Percentiles rank a stretch among this genome's conserved stretches.
These are phyloP conservation scores for Chrysoperla carnea DNA, from an alignment of 1,140 invertebrate species.

Conservation along the genomic window DNA sequence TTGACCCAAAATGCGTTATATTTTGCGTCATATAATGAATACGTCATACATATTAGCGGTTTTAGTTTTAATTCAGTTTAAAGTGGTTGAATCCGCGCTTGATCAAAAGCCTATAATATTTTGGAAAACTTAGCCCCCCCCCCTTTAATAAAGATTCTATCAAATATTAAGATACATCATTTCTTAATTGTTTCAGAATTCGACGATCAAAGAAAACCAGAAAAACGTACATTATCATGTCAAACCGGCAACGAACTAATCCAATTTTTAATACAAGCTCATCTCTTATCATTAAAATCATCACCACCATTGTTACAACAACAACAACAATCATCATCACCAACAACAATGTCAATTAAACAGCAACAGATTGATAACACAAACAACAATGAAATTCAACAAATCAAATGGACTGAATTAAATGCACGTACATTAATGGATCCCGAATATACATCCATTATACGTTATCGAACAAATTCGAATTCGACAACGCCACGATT, in stretches of 20 bases:
- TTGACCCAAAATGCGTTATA: no score
- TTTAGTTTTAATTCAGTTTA: no score
- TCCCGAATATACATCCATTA: not conserved
- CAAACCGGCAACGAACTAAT: conserved; percentile 25
- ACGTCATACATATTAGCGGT: no score
- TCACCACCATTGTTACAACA: no score
- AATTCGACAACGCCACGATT: conserved; percentile 4
- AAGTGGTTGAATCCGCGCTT: no score
- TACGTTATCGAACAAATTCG: conserved; percentile 2
- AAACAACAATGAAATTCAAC: not conserved
- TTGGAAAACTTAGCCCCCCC: no score
- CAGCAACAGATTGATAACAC: not conserved
- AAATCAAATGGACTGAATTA: not conserved
- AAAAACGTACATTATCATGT: conserved; percentile 23
- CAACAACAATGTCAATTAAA: not conserved
- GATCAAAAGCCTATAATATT: no score
- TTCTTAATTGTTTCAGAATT: no score
- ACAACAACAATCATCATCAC: not conserved
- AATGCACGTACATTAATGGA: not conserved
- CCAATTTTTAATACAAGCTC: conserved; percentile 13
- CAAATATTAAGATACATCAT: no score
- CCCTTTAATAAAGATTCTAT: no score
- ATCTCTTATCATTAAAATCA: not conserved
- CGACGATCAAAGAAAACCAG: conserved; percentile 1
- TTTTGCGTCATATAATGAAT: no score